These are phyloP conservation scores for Pangasius macronema DNA, from an alignment of 2,797 vertebrate genomes.

Conservation along the genomic window DNA sequence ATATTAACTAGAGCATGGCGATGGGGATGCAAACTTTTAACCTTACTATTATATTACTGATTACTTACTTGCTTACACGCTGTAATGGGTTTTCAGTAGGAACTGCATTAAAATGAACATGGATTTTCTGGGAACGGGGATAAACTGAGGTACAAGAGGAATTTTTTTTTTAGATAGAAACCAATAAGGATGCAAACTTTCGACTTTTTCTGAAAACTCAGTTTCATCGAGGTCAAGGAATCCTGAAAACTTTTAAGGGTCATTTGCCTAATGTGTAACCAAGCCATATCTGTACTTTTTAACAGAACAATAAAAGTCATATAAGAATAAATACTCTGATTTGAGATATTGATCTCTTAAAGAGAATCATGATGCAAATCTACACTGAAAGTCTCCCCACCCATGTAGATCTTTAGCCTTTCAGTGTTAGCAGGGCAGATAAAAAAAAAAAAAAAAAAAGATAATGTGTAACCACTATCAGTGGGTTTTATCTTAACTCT, in stretches of 20 bases:
- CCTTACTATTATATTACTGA: neutral
- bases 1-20: neutral
- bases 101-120: neutral
- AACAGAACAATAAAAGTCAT: neutral
- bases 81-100: neutral
- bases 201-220: neutral
- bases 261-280: slow-evolving; percentile 4
- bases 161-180: neutral
- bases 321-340: neutral
- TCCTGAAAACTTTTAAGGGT: neutral
- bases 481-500: neutral
- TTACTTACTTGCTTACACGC: neutral
- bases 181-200: neutral
- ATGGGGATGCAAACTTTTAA: neutral
- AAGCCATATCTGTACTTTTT: neutral
- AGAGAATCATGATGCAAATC: neutral
- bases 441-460: too few species aligned
- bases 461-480: too few species aligned
- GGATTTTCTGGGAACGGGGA: neutral
- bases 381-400: neutral
- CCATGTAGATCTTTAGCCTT: neutral
- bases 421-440: neutral
- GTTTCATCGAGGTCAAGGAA: neutral
- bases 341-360: neutral
- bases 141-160: neutral